Evolutionary conservation across 2,113 vertebrate species (phyloP), one percentile per base, ranked within the genome.

Genomic region (Taurulus bubalis): DNA sequence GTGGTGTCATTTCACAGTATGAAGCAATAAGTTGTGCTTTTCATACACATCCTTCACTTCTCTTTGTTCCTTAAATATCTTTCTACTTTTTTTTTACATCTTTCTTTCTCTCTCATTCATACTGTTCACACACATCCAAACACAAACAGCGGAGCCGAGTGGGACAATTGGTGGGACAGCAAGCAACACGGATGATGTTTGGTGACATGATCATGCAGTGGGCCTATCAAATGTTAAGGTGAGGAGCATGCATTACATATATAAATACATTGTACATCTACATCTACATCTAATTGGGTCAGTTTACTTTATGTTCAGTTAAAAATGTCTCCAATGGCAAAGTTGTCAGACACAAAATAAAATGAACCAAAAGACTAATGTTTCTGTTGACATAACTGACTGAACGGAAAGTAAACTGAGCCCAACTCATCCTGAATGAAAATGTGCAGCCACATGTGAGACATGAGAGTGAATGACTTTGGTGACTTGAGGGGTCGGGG

Each of bases 131-230:
- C 24, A 69, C 55, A 71, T 8, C 18, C 18, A 60, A 49, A 80
- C 64, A 83, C 53, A 77, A 11, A 80, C 71, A 71, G 28, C 16
- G 34, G 32, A 59, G 24, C 49, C 22, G 24, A 74, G 68, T 16
- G 67, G 78, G 65, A 85, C 74, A 16, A 18, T 45, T n/a, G 68
- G 71, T 78, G 75, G 45, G 82, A 47, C 64, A 64, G 68, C 58
- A 75, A 64, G 79, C 71, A 66, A 66, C 66, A 82, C 49, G 56
- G 51, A 60, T 28, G 79, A 84, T 63, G 77, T 76, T 70, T 72
- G 91, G 77, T 79, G 75, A 85, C 77, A 80, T 75, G 86, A 88
- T 86, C 94, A 93, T 95, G 95, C 94, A 89, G 85, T 45, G 63
- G 76, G 78, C 22, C 45, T 71, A 42, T 85, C 9, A 24, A 12